These are phyloP conservation scores for Sebastes nivosus DNA, from an alignment of 2,797 vertebrate species.

Conservation along the genomic window DNA sequence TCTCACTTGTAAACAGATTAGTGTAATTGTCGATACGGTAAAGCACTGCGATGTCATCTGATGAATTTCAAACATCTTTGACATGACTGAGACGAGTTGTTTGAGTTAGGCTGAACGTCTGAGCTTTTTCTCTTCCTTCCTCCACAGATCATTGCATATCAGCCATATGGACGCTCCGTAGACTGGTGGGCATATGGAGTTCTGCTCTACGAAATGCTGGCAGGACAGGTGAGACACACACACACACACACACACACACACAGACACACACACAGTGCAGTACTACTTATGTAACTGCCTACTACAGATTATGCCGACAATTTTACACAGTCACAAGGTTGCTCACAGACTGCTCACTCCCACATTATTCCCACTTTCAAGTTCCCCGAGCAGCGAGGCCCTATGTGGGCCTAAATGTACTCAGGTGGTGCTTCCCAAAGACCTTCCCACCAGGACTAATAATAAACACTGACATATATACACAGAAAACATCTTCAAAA, in stretches of 20 bases:
- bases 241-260: background rate
- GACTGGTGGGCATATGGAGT: slow-evolving; percentile 99
- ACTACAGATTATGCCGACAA: background rate
- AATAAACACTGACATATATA: slow-evolving; percentile 2
- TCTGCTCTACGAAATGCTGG: slow-evolving; percentile 96
- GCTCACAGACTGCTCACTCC: slow-evolving; percentile 5
- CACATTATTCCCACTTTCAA: slow-evolving; percentile 13
- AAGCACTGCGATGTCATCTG: background rate
- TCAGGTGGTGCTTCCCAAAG: slow-evolving; percentile 20
- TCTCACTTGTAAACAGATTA: background rate
- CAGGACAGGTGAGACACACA: slow-evolving; percentile 89
- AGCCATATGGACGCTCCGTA: slow-evolving; percentile 93
- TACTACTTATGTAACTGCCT: background rate
- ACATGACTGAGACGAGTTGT: background rate
- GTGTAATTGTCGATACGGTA: too few relatives aligned
- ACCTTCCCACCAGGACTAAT: slow-evolving; percentile 17
- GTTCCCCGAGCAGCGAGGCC: background rate
- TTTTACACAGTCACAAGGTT: background rate
- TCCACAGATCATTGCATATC: slow-evolving; percentile 95
- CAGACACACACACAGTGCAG: background rate
- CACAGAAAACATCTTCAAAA: background rate
- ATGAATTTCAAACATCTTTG: background rate
- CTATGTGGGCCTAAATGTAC: background rate
- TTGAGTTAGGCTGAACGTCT: background rate
- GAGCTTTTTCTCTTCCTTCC: background rate